Base-by-base conservation (phyloP, 2,797 vertebrate species). In the Characodon lateralis region DNA sequence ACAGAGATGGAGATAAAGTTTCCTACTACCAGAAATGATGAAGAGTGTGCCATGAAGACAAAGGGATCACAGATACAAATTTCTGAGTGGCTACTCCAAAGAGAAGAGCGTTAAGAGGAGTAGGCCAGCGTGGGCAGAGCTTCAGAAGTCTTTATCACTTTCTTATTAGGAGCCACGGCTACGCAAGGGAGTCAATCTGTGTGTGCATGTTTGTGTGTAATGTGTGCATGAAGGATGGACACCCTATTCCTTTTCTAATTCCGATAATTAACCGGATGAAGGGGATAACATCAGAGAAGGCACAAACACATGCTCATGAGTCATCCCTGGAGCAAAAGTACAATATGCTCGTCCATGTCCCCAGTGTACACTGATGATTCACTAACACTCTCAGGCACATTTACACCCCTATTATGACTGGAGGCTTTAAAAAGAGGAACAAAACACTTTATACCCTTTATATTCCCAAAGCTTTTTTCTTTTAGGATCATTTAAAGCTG, bases 241-340 rank as follows among this genome's bases (percentile, higher is more conserved):
- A 77, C 2, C 9, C 76, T 73, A 74, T 87, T 83, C 59, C 53
- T 61, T 69, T 77, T 78, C 75, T 80, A 85, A 89, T 88, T 85
- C 73, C 50, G n/a, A 87, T 88, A 83, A 90, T 91, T 82, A 72
- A 80, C 78, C 39, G 0, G 78, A 88, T 81, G 81, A 84, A 82
- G 65, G 18, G 73, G 46, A 56, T 31, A 35, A 73, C 84, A 70
- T 43, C 9, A 56, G 80, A 69, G 26, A 61, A 61, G 59, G 31
- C 48, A 59, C 74, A 79, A 72, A 78, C 71, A 84, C 73, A 83
- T 6, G 41, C 14, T 71, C 61, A 66, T 74, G 87, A 89, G 63
- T 91, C 85, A 87, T 80, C 61, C 65, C 53, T 43, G 51, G 72
- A 85, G 84, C 76, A 78, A 79, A 85, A 72, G 48, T 48, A 82